Evolutionary conservation across 2,888 invertebrate species (phyloP), one percentile per base, ranked within the genome.

Genomic region (Notodonta dromedarius): DNA sequence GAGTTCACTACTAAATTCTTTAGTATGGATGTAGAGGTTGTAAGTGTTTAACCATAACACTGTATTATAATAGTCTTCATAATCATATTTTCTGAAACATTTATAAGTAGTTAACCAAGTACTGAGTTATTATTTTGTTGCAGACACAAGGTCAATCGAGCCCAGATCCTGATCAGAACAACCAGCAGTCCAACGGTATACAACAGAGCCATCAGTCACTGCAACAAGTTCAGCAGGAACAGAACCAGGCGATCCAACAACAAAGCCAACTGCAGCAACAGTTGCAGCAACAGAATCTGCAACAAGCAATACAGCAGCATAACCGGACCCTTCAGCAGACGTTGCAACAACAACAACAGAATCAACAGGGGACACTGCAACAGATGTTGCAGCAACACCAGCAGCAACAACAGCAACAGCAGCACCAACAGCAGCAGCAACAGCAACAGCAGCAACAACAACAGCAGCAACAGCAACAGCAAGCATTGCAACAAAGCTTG

Each of bases 91-190:
- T 35, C 7, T 35, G 0, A 0, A 5, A 35, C 4, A 11, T 6
- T 40, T 40, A 11, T 42, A 4, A 11, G 11, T 11, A 42, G 11
- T 11, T 11, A 42, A 9, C 5, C 9, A 11, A 11, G 42, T 42
- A 11, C 8, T 42, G 2, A 11, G 42, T 42, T 46, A 46, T n/a
- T 46, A 46, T 46, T 46, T 87, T 84, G 76, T 90, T 90, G 58
- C 91, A 95, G 86, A 91, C 94, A 44, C 94, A 94, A 70, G 94
- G 94, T 65, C 93, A 93, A 68, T 86, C 89, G 11, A 93, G 91
- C 68, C 90, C 93, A 14, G 90, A 91, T 65, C 83, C 90, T 2
- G 93, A 93, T 62, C 90, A 90, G 51, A 84, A 91, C 58, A 93
- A 87, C 67, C 94, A 94, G 70, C 94, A 93, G 67, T 81, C 92